Conservation (phyloP, 2,888 invertebrate genomes). For the Idaea dimidiata region DNA sequence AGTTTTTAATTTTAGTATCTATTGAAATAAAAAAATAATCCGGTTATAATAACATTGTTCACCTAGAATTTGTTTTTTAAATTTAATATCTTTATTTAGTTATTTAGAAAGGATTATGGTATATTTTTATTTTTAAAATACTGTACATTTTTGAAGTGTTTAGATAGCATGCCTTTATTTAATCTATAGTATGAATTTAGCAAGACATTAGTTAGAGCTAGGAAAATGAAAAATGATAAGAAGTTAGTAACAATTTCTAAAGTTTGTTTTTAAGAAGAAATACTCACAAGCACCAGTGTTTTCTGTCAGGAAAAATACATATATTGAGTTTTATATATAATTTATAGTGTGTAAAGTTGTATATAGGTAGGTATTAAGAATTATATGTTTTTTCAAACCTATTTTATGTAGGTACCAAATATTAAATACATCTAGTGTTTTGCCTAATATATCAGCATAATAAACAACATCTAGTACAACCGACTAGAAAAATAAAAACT, state of each 20-base stretch:
- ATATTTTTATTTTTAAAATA: too few species aligned
- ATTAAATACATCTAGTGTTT: too few species aligned
- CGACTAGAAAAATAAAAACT: too few species aligned
- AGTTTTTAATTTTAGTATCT: too few species aligned
- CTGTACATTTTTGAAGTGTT: neutral
- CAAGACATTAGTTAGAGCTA: constrained; percentile 7
- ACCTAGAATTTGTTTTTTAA: too few species aligned
- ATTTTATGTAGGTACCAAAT: too few species aligned
- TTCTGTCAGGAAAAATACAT: constrained; percentile 73
- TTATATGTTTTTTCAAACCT: neutral
- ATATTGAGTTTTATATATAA: constrained; percentile 38
- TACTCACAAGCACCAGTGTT: constrained; percentile 79
- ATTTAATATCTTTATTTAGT: too few species aligned
- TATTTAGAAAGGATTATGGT: too few species aligned
- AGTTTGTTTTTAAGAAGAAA: constrained; percentile 36
- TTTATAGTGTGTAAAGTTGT: neutral
- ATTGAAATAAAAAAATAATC: too few species aligned
- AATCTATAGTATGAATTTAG: neutral
- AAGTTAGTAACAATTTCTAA: constrained; percentile 41
- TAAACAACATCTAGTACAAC: too few species aligned
- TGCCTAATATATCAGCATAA: too few species aligned
- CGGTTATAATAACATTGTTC: too few species aligned
- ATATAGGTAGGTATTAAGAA: neutral
- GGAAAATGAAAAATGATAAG: constrained; percentile 24
- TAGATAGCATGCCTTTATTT: neutral